Evolutionary conservation across 2,888 invertebrate species (phyloP).

Genomic region (Drosophila eohydei): DNA sequence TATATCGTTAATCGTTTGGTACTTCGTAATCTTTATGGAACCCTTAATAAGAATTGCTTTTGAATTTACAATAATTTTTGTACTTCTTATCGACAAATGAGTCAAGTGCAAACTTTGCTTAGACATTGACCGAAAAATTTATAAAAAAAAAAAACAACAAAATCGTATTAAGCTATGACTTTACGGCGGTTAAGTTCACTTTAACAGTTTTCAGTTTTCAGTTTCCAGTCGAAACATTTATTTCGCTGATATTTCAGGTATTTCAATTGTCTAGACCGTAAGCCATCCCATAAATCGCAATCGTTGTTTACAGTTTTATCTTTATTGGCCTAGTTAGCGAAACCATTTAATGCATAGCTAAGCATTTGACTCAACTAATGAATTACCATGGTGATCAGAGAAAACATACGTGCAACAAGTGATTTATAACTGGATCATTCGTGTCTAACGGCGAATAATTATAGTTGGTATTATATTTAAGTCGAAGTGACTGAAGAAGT

Average conservation of each 20-base stretch:
- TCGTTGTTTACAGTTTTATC: constrained; percentile 22
- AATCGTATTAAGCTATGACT: background rate
- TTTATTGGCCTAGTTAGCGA: constrained; percentile 16
- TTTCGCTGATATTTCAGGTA: constrained; percentile 9
- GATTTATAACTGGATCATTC: background rate
- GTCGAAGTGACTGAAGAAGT: too few relatives aligned
- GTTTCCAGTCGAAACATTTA: background rate
- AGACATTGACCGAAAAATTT: constrained; percentile 5
- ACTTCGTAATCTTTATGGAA: constrained; percentile 6
- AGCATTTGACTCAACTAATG: background rate
- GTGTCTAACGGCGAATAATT: background rate
- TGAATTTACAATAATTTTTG: background rate
- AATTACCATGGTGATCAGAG: constrained; percentile 27
- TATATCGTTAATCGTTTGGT: background rate
- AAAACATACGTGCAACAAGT: background rate
- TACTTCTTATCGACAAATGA: constrained; percentile 11
- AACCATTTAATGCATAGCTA: constrained; percentile 16
- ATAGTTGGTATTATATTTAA: too few relatives aligned
- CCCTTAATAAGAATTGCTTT: background rate
- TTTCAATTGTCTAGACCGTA: constrained; percentile 8
- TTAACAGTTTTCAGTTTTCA: background rate
- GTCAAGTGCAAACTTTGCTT: constrained; percentile 22
- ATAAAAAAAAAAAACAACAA: too few relatives aligned
- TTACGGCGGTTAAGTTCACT: constrained; percentile 17
- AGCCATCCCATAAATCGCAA: constrained; percentile 16